These are phyloP conservation scores for Borostomias antarcticus DNA, from an alignment of 2,797 vertebrate genomes.

Conservation along the genomic window DNA sequence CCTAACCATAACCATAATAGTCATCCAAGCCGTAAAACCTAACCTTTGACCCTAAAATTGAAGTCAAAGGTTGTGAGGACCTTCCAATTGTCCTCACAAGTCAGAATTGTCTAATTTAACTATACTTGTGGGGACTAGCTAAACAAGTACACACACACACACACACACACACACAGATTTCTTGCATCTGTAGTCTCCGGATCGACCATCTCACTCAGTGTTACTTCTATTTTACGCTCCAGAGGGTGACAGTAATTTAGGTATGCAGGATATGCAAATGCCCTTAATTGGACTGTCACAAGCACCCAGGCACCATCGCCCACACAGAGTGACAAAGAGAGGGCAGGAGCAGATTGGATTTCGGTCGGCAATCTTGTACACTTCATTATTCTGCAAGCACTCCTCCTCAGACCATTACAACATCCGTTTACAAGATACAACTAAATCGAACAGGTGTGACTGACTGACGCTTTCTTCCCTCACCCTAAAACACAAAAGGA, in stretches of 20 bases:
- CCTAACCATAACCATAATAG: too few relatives aligned
- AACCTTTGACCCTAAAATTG: too few relatives aligned
- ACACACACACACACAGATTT: conserved; percentile 15
- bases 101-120: too few relatives aligned
- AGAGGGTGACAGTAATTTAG: conserved; percentile 72
- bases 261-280: conserved; percentile 72
- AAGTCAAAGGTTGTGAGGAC: too few relatives aligned
- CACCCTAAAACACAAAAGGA: neutral
- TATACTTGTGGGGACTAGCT: too few relatives aligned
- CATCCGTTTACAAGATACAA: conserved; percentile 49
- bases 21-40: too few relatives aligned
- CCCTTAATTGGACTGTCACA: conserved; percentile 77
- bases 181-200: conserved; percentile 34
- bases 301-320: conserved; percentile 66
- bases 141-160: conserved; percentile 20
- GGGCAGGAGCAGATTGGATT: conserved; percentile 71
- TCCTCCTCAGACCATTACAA: conserved; percentile 43
- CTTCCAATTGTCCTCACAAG: too few relatives aligned
- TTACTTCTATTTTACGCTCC: conserved; percentile 71
- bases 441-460: conserved; percentile 32
- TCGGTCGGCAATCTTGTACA: conserved; percentile 66
- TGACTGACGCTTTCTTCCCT: neutral
- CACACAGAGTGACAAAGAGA: conserved; percentile 60
- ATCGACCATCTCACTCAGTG: conserved; percentile 54
- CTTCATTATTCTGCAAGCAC: conserved; percentile 63